These are phyloP conservation scores for Macrosoma leucophasiata DNA, from an alignment of 2,888 invertebrate species.

Conservation along the genomic window DNA sequence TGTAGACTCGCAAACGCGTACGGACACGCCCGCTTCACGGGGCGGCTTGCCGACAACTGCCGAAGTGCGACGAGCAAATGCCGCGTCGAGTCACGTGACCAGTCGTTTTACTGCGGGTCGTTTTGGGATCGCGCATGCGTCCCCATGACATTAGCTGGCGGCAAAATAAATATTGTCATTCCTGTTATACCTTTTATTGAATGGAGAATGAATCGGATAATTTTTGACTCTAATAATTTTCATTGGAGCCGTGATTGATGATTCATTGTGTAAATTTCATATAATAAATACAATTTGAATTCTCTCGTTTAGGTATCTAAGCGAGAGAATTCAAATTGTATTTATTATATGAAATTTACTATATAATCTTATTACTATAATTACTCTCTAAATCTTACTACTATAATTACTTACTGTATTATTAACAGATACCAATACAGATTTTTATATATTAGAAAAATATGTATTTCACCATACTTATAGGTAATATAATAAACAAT, in stretches of 20 bases:
- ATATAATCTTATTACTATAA: too few species aligned
- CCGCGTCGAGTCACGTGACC: constrained; percentile 76
- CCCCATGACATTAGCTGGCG: constrained; percentile 45
- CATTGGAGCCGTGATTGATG: too few species aligned
- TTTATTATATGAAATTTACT: too few species aligned
- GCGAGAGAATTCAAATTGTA: too few species aligned
- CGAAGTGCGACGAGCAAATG: constrained; percentile 71
- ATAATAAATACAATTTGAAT: too few species aligned
- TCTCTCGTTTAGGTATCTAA: too few species aligned
- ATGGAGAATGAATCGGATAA: background rate
- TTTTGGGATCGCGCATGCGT: constrained; percentile 68
- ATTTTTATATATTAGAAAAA: constrained; percentile 1
- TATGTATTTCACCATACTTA: constrained; percentile 4
- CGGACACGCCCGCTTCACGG: constrained; percentile 41
- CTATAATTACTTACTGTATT: too few species aligned
- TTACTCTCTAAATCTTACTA: too few species aligned
- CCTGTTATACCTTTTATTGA: constrained; percentile 3
- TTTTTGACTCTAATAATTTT: too few species aligned
- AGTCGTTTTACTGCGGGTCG: constrained; percentile 76
- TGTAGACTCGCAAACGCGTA: constrained; percentile 40
- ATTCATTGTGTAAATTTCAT: too few species aligned
- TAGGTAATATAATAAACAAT: background rate
- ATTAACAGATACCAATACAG: background rate
- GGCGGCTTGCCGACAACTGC: constrained; percentile 63
- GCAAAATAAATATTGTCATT: constrained; percentile 47